Base-by-base conservation (phyloP, 2,888 invertebrate genomes). In the Harpalus rufipes region DNA sequence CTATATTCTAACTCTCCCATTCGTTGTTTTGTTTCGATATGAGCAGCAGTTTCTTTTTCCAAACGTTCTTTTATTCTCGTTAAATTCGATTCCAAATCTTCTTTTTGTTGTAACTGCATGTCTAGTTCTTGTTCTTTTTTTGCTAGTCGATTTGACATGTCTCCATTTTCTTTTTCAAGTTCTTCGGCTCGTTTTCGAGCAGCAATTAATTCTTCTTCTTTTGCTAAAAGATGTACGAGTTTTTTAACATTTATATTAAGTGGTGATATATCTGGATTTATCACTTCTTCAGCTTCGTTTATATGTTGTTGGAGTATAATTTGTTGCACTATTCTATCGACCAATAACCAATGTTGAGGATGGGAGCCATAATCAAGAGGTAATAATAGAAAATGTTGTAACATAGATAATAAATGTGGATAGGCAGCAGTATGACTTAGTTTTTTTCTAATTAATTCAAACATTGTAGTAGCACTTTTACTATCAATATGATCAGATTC, bases 301-400 rank as follows among this genome's bases (percentile, higher is more conserved):
- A 90, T 90, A 61, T 88, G 89, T 88, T 95, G 95, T 91, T 98
- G 98, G 76, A 98, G 92, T 72, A 97, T 95, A 39, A 99, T 94
- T 91, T 99, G 99, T 90, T 99, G 99, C 18, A 97, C 95, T 86
- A 99, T 96, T 86, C 98, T 95, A 91, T 99, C 99, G 89, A 99
- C 95, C 83, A 99, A 93, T 51, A 98, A 91, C 98, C 99, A 99
- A 90, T 98, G 96, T 89, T 98, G 97, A 0, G 96, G 95, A 90
- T 96, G 95, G 10, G 96, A 95, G 86, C 96, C 96, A 90, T 96
- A 96, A 88, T 97, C 97, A 91, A 96, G 92, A 87, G 97, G 97
- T 88, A 98, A 90, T 86, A 98, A 92, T 18, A 98, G 92, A 89
- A 97, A 94, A 89, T 98, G 98, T 88, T 98, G 95, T 86, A 99